These are phyloP conservation scores for Dinomys branickii DNA, from an alignment of 2,113 vertebrate genomes.

Conservation along the genomic window DNA sequence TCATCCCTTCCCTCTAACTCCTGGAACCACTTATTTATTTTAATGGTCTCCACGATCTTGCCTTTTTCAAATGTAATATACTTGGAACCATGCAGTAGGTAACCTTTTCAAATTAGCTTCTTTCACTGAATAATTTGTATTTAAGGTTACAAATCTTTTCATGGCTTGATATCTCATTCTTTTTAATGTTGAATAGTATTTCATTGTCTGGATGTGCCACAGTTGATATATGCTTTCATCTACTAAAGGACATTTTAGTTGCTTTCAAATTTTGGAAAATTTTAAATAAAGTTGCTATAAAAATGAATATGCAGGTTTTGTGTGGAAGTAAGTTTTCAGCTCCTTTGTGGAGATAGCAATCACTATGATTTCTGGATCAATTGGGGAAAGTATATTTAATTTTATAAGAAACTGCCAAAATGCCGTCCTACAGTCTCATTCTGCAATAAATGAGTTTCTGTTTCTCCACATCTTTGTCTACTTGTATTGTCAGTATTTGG, in stretches of 20 bases:
- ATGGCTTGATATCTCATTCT: no score
- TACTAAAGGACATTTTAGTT: no score
- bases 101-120: not conserved
- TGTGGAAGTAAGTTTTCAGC: not conserved
- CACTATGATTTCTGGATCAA: not conserved
- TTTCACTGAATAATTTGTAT: not conserved
- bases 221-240: no score
- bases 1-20: not conserved
- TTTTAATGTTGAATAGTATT: no score
- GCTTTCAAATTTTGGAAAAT: no score
- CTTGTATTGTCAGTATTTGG: not conserved
- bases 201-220: no score
- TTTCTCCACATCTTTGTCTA: no score
- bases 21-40: not conserved
- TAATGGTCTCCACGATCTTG: not conserved
- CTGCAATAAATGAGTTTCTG: no score
- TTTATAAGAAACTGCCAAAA: no score
- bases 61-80: not conserved
- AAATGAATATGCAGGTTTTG: no score
- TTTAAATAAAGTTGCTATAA: no score
- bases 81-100: not conserved
- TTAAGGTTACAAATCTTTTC: not conserved
- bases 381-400: not conserved
- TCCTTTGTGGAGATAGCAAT: not conserved
- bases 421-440: no score